These are phyloP conservation scores for Brienomyrus brachyistius DNA, from an alignment of 2,113 vertebrate genomes.

Conservation along the genomic window DNA sequence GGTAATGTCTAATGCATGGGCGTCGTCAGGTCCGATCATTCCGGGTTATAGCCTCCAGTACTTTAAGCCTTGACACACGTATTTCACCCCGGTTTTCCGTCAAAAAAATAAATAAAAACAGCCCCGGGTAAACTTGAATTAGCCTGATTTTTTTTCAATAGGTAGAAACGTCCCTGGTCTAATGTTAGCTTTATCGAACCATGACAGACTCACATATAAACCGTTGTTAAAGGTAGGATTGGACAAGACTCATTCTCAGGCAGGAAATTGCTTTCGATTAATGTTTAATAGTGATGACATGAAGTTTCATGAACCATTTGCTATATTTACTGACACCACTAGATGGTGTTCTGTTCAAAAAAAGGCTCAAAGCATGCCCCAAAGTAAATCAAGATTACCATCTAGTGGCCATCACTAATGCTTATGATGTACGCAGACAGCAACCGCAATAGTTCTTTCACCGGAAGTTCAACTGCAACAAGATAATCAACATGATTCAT, in stretches of 20 bases:
- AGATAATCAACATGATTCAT: background rate
- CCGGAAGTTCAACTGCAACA: background rate
- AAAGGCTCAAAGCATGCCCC: too few species aligned
- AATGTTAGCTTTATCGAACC: background rate
- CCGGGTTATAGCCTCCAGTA: too few species aligned
- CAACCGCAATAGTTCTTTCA: background rate
- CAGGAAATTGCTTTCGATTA: background rate
- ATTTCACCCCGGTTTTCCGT: too few species aligned
- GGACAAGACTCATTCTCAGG: background rate
- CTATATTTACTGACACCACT: too few species aligned
- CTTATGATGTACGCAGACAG: background rate
- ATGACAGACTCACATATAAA: background rate
- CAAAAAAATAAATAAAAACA: too few species aligned
- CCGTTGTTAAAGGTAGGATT: background rate
- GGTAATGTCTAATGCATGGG: background rate
- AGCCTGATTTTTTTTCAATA: too few species aligned
- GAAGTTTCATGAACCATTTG: background rate
- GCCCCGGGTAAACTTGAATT: too few species aligned
- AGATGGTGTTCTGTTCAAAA: background rate
- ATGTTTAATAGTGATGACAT: background rate
- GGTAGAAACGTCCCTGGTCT: background rate
- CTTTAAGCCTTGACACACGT: too few species aligned
- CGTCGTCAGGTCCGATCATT: too few species aligned
- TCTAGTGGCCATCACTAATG: background rate
- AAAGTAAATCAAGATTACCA: too few species aligned